phyloP scores from a whole-genome alignment of 2,888 invertebrate genomes.

The Ethmia dodecea region DNA sequence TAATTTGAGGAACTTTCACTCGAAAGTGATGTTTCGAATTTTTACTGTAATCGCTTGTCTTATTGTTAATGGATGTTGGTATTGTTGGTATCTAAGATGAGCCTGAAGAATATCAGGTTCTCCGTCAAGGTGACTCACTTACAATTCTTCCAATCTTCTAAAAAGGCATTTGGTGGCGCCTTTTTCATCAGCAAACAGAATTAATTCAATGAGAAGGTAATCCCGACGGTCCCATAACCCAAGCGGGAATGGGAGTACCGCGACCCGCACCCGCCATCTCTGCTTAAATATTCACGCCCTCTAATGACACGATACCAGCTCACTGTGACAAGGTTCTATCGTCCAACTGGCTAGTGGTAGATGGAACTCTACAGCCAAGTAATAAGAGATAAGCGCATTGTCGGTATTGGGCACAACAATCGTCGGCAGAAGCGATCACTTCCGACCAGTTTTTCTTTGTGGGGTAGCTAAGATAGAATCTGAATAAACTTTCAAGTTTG shows the following conservation, averaged over 20 bases:
- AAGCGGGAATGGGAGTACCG: constrained; percentile 43
- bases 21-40: no score
- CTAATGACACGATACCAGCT: constrained; percentile 63
- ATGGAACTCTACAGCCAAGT: constrained; percentile 22
- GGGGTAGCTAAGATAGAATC: constrained; percentile 10
- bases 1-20: no score
- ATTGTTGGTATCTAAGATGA: no score
- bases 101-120: no score
- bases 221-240: constrained; percentile 54
- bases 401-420: constrained; percentile 5
- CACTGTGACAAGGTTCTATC: constrained; percentile 51
- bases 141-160: constrained; percentile 29
- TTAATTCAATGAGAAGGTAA: constrained; percentile 64
- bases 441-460: constrained; percentile 14
- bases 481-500: background rate
- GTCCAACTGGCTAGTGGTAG: constrained; percentile 26
- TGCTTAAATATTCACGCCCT: constrained; percentile 70
- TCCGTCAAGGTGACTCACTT: no score
- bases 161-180: constrained; percentile 35
- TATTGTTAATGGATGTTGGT: no score
- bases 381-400: constrained; percentile 1
- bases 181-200: constrained; percentile 55
- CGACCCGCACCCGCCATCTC: constrained; percentile 52
- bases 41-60: no score
- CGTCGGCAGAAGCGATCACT: constrained; percentile 15